A percentile compares a stretch with the other conserved stretches of the same genome.
Evolutionary conservation across 2,888 invertebrate species (phyloP).

Genomic region (Chorisops tibialis): DNA sequence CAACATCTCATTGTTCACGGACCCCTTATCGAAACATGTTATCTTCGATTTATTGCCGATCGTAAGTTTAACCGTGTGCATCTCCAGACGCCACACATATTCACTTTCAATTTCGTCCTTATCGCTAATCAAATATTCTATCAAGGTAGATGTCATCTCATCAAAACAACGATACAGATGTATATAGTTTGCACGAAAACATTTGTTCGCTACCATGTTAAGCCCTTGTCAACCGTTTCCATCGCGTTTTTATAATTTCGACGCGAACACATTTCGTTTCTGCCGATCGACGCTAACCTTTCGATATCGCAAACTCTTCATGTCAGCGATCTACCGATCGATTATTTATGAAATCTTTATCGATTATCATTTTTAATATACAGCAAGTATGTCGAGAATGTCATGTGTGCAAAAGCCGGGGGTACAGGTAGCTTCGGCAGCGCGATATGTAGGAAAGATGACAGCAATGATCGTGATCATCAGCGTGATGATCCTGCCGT

Average conservation of each 20-base stretch:
- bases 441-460: too few relatives aligned
- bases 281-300: background rate
- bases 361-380: conserved; percentile 54
- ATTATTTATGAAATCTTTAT: conserved; percentile 42
- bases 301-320: conserved; percentile 10
- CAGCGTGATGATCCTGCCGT: too few relatives aligned
- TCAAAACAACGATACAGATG: background rate
- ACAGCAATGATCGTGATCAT: too few relatives aligned
- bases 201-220: conserved; percentile 40
- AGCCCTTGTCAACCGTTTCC: conserved; percentile 24
- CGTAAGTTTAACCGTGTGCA: too few relatives aligned
- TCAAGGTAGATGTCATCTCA: conserved; percentile 31
- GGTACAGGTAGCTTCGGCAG: too few relatives aligned
- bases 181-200: conserved; percentile 38
- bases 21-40: too few relatives aligned
- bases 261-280: background rate
- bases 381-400: conserved; percentile 39
- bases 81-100: too few relatives aligned
- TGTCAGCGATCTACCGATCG: conserved; percentile 25
- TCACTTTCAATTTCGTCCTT: conserved; percentile 4
- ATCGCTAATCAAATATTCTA: conserved; percentile 31
- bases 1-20: too few relatives aligned
- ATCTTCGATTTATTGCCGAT: too few relatives aligned
- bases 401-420: too few relatives aligned
- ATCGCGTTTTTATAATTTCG: conserved; percentile 12